Evolutionary conservation across 1,140 invertebrate species (phyloP).

Genomic region (Drosophila truncata): DNA sequence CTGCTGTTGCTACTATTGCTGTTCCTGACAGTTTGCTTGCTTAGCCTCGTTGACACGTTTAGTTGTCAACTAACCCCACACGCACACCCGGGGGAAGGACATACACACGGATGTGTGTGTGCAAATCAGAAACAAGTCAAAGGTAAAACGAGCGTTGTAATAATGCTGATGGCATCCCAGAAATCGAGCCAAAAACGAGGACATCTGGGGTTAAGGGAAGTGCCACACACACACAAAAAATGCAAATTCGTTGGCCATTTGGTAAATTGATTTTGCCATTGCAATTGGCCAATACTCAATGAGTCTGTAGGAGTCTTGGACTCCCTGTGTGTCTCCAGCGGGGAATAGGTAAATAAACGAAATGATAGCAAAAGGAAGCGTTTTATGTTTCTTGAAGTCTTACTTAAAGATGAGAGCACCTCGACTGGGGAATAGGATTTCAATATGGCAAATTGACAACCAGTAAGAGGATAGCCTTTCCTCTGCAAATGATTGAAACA

Average conservation of each 20-base stretch:
- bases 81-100: conserved; percentile 18
- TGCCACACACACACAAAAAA: conserved; percentile 34
- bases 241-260: conserved; percentile 74
- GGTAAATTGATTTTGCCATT: conserved; percentile 73
- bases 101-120: conserved; percentile 14
- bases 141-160: conserved; percentile 69
- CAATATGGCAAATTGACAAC: conserved; percentile 27
- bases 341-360: conserved; percentile 33
- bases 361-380: conserved; percentile 21
- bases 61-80: conserved; percentile 65
- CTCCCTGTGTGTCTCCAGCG: conserved; percentile 14
- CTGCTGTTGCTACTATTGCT: conserved; percentile 54
- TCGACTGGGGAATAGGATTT: conserved; percentile 21
- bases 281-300: conserved; percentile 55
- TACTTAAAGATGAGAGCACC: conserved; percentile 38
- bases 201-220: conserved; percentile 12
- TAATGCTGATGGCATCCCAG: conserved; percentile 66
- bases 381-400: conserved; percentile 44
- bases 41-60: conserved; percentile 81
- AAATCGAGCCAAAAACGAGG: conserved; percentile 46
- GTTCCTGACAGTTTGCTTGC: conserved; percentile 66
- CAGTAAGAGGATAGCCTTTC: neutral
- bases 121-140: conserved; percentile 78
- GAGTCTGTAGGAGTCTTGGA: neutral
- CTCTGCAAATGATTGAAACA: neutral